A percentile compares a stretch with the other conserved stretches of the same genome.
Conservation (phyloP, 1,140 invertebrate genomes). For the Drosophila yakuba region DNA sequence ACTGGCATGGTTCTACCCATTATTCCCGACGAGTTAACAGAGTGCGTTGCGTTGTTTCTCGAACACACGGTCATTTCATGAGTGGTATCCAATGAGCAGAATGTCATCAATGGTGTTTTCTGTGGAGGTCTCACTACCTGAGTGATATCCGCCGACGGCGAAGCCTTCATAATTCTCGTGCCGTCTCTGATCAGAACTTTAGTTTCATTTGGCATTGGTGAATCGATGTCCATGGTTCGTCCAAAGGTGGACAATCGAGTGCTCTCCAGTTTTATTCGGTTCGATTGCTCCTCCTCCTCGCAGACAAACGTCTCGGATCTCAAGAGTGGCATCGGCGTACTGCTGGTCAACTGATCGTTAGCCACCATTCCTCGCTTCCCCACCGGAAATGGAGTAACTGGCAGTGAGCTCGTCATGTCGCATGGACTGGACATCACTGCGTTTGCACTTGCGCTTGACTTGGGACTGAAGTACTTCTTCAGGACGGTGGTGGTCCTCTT, state of each 20-base stretch:
- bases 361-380: constrained; percentile 28
- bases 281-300: constrained; percentile 45
- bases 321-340: constrained; percentile 62
- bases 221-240: constrained; percentile 35
- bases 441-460: constrained; percentile 9
- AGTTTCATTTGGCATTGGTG: constrained; percentile 9
- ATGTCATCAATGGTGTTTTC: constrained; percentile 1
- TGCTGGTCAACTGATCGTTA: constrained; percentile 44
- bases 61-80: constrained; percentile 19
- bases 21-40: not conserved
- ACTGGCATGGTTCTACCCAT: constrained; percentile 31
- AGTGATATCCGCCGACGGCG: constrained; percentile 19
- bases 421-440: constrained; percentile 14
- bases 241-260: constrained; percentile 47
- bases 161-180: constrained; percentile 2
- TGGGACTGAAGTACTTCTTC: constrained; percentile 62
- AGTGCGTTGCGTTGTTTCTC: constrained; percentile 41
- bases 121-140: constrained; percentile 27
- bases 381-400: constrained; percentile 55
- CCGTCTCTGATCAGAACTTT: constrained; percentile 13
- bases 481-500: constrained; percentile 62
- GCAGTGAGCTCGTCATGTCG: constrained; percentile 59
- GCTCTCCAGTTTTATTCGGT: constrained; percentile 26
- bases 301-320: constrained; percentile 81
- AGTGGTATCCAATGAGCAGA: constrained; percentile 31